Base-by-base conservation (phyloP, 2,113 vertebrate genomes). In the Lichenostomus cassidix region DNA sequence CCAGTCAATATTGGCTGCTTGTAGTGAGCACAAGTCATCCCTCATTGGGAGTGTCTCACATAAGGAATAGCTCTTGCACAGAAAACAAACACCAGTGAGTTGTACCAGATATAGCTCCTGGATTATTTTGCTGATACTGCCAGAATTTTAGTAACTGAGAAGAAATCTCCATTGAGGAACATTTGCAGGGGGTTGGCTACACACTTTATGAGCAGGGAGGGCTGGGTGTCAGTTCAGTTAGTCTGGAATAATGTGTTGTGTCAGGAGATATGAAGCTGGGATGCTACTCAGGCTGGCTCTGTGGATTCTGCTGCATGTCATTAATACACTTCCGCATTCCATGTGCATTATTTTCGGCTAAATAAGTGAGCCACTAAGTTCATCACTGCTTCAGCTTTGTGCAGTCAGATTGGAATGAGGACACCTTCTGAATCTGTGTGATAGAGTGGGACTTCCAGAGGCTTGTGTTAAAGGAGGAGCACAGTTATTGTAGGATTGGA, bases 81-180 rank as follows among this genome's bases (percentile, higher is more conserved):
- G 52, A 69, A 41, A 12, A 8, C 67, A 80, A 58, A 77, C 85
- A 75, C 35, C 77, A 41, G 35, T 3, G 25, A 65, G 60, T 60
- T 94, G 81, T 76, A 65, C 90, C 70, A 50, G 35, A 23, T 59
- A 6, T 2, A 62, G 52, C 60, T 85, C 87, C 90, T 86, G 10
- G 58, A 69, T 92, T 67, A 24, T 78, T 70, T 46, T 91, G 83
- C 67, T 95, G 78, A 68, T 28, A 13, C 2, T 83, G 77, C 71
- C 90, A 83, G 59, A 62, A 76, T 83, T 65, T 76, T 46, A 47
- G 42, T 69, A 92, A 65, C 47, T 49, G 68, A 73, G 92, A 87
- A 68, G 78, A 52, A 68, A 31, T 49, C 11, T 65, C 64, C 14
- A 0, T 41, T 44, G 22, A 21, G 49, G 64, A 94, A 18, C 7